Base-by-base conservation (phyloP, 2,888 invertebrate species). In the Hirtodrosophila trivittata region DNA sequence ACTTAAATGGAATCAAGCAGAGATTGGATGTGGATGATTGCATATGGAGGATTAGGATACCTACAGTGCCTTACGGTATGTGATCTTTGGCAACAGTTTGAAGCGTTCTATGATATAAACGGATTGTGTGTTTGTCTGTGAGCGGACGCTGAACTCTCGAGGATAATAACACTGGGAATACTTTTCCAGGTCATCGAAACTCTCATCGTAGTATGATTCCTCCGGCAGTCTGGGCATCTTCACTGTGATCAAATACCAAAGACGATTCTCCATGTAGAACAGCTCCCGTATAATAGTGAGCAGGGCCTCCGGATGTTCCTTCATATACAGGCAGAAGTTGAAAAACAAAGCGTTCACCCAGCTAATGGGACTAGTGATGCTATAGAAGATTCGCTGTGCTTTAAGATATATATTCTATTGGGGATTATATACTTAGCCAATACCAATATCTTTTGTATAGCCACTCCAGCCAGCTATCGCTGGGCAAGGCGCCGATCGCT, bases 11-110 rank as follows among this genome's bases (percentile, higher is more conserved):
- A n/a, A n/a, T n/a, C n/a, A n/a, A n/a, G n/a, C n/a, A n/a, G n/a
- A n/a, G n/a, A n/a, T n/a, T n/a, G n/a, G n/a, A n/a, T n/a, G n/a
- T n/a, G n/a, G n/a, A n/a, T n/a, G n/a, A n/a, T n/a, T n/a, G n/a
- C n/a, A n/a, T n/a, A n/a, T n/a, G n/a, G n/a, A 8, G 2, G 9
- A 12, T 7, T 1, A 1, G 7, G 0, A 28, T 1, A 78, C 85
- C 77, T 78, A 89, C 88, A 89, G 58, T 3, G 89, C 89, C 54
- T 54, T 76, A n/a, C 88, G 80, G 30, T 78, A 89, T 1, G 60
- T 59, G 45, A 89, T 82, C 21, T 26, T 43, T 0, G 73, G 65
- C 32, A 89, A 32, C 1, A 81, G 13, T 3, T 35, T 8, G 5
- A 67, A 57, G 0, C 88, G 76, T 4, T 64, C 9, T 1, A 83